Evolutionary conservation across 2,888 invertebrate species (phyloP), one percentile per base, ranked within the genome.

Genomic region (Leptarthrus brevirostris): DNA sequence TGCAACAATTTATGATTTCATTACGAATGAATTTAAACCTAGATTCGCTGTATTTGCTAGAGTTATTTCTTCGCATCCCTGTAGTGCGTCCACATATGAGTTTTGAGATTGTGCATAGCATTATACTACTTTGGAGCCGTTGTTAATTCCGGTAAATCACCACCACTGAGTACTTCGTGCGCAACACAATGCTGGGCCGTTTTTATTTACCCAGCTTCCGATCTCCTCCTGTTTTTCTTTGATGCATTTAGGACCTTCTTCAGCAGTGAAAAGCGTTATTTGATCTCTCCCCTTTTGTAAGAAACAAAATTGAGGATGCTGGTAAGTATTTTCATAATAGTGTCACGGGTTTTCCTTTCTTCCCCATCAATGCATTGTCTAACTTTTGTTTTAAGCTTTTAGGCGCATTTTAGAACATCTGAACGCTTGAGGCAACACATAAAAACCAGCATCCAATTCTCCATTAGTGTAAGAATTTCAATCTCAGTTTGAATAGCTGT

Each of bases 201-300:
- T 91, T 24, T 82, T 81, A 80, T 93, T 92, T 6, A n/a, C n/a
- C n/a, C n/a, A n/a, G n/a, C n/a, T n/a, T n/a, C n/a, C n/a, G n/a
- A n/a, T n/a, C n/a, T n/a, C n/a, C n/a, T n/a, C n/a, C n/a, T n/a
- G n/a, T n/a, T n/a, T n/a, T n/a, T n/a, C n/a, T n/a, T n/a, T n/a
- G 89, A 80, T 80, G 94, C 94, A 2, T 85, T 81, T 79, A 88
- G 86, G 36, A 94, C 86, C 1, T 85, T 88, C 0, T 88, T 87
- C 75, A 87, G 86, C 76, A 90, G 89, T 0, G 87, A n/a, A n/a
- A n/a, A n/a, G 85, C 0, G 94, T 93, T 79, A 94, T 91, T 78
- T 93, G 89, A 81, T n/a, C n/a, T 94, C 93, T 6, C 94, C 94
- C 78, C 93, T 92, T 79, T 93, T 93, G 80, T 87, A 90, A 81